Percentiles rank a stretch among this genome's conserved stretches.
Conservation (phyloP, 2,888 invertebrate species). For the Helleia helle region DNA sequence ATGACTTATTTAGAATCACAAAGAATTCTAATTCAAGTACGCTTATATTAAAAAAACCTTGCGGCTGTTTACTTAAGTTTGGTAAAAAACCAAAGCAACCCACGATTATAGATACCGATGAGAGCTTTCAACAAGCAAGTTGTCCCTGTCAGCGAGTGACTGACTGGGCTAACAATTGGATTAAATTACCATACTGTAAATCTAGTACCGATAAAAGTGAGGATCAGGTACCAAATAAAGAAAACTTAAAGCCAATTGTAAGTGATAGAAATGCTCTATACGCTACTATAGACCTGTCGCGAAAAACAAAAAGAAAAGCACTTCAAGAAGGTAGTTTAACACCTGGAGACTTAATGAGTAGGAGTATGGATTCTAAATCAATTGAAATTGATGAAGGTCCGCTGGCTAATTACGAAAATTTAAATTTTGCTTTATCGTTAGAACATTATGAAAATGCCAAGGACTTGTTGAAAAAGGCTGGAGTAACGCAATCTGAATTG, state of each 20-base stretch:
- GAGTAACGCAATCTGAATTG: conserved; percentile 68
- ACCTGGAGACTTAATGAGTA: conserved; percentile 14
- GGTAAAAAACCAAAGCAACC: conserved; percentile 46
- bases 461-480: conserved; percentile 75
- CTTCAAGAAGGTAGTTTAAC: conserved; percentile 23
- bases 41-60: conserved; percentile 77
- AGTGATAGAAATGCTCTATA: conserved; percentile 71
- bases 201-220: conserved; percentile 35
- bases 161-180: conserved; percentile 78
- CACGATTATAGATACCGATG: conserved; percentile 48
- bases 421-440: conserved; percentile 84
- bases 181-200: conserved; percentile 75
- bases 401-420: conserved; percentile 79
- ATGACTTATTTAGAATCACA: conserved; percentile 57
- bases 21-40: conserved; percentile 68
- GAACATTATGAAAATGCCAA: conserved; percentile 87
- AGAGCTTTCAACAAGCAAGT: conserved; percentile 40
- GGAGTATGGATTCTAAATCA: conserved; percentile 17
- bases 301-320: conserved; percentile 72
- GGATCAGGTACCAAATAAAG: conserved; percentile 58
- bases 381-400: conserved; percentile 45
- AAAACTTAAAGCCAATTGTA: conserved; percentile 59
- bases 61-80: conserved; percentile 78
- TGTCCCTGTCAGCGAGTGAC: conserved; percentile 77
- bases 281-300: conserved; percentile 79